These are phyloP conservation scores for Limenitis camilla DNA, from an alignment of 2,888 invertebrate genomes.

Conservation along the genomic window DNA sequence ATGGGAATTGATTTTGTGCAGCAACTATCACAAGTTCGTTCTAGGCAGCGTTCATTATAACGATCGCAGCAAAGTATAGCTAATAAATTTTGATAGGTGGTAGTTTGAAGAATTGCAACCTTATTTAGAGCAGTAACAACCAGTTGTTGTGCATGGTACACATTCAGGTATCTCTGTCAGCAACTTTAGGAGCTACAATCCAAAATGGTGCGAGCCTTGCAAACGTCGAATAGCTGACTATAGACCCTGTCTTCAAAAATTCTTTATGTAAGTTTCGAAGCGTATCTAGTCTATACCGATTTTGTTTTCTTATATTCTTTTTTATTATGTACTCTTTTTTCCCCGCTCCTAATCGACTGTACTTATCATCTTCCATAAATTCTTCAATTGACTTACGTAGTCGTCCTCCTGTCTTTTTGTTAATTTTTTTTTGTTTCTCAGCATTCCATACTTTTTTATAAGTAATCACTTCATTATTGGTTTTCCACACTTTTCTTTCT, in stretches of 20 bases:
- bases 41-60: background rate
- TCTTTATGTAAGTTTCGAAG: slow-evolving; percentile 9
- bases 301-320: background rate
- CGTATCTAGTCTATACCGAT: background rate
- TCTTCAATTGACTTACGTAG: no score
- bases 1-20: slow-evolving; percentile 22
- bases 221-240: background rate
- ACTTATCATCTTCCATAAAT: no score
- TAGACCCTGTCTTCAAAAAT: slow-evolving; percentile 8
- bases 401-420: no score
- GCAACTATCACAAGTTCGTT: slow-evolving; percentile 19
- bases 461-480: no score
- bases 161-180: background rate
- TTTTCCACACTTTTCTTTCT: no score
- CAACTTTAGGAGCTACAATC: background rate
- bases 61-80: background rate
- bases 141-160: background rate
- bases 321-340: background rate
- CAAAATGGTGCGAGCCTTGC: background rate
- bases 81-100: background rate
- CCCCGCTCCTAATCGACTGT: background rate
- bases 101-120: background rate
- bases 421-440: no score
- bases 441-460: no score
- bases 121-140: background rate